Evolutionary conservation across 1,140 invertebrate genomes (phyloP), one percentile per base, ranked within the genome.

Genomic region (Polypedilum vanderplanki): DNA sequence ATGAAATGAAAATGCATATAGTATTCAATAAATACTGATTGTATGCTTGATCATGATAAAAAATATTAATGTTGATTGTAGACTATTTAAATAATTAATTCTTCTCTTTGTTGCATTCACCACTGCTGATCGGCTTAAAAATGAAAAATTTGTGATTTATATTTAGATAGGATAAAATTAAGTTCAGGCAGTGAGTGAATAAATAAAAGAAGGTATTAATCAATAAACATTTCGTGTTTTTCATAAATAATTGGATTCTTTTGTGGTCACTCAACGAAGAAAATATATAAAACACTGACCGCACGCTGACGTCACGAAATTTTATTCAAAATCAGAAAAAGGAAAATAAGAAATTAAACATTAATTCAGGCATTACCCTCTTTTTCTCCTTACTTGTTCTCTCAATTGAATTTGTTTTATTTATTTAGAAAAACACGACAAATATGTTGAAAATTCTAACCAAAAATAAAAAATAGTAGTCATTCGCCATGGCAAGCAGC

Each of bases 321-420:
- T 57, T n/a, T 57, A n/a, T 12, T n/a, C 46, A n/a, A 57, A 46
- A 57, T 57, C n/a, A 15, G 12, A n/a, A n/a, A 57, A 1, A 12
- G 2, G 1, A 46, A 57, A 57, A 57, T 1, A 57, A 57, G 46
- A 4, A 57, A 57, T 5, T 3, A 33, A 33, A 33, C 24, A 33
- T 57, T 57, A 57, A 57, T 57, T 57, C 46, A n/a, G n/a, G 46
- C 46, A 57, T 57, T 57, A 57, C 46, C 46, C 46, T 57, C 24
- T 33, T 33, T 33, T 33, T 33, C 5, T 33, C 1, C 1, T 33
- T 33, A 3, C 5, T 3, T 33, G 1, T 33, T 33, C 24, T 33
- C 24, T 33, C 24, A 33, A 33, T 33, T 33, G 24, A 33, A 33
- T 33, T 33, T 33, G 24, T 33, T 57, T 57, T 15, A 57, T 57